Evolutionary conservation across 2,113 vertebrate species (phyloP).

Genomic region (Prolemur simus): DNA sequence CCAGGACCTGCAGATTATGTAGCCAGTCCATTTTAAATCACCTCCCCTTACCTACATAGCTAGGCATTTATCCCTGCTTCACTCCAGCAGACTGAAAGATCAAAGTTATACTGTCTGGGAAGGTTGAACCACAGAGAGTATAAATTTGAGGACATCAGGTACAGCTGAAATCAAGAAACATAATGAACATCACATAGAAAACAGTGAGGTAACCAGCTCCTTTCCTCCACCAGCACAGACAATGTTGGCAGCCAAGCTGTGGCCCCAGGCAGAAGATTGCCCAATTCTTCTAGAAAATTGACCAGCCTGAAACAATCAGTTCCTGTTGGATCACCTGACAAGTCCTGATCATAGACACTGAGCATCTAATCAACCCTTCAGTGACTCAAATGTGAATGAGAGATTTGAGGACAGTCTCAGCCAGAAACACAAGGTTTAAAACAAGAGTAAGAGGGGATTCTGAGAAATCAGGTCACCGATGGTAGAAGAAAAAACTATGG

Average conservation of each 20-base stretch:
- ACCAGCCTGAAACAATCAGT: background rate
- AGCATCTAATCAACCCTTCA: background rate
- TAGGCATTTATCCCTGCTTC: background rate
- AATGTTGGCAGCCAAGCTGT: background rate
- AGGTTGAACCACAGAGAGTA: background rate
- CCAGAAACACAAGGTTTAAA: background rate
- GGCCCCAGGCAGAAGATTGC: background rate
- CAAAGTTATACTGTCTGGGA: background rate
- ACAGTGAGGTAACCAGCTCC: background rate
- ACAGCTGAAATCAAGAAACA: background rate
- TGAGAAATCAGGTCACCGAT: background rate
- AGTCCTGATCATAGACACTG: background rate
- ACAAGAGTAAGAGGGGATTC: background rate
- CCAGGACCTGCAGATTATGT: background rate
- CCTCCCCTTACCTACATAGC: background rate
- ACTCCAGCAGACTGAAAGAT: background rate
- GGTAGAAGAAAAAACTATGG: constrained; percentile 3
- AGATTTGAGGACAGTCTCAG: background rate
- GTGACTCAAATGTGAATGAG: background rate
- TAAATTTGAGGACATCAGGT: background rate
- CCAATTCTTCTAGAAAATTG: background rate
- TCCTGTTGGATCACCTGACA: background rate
- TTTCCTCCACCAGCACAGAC: background rate
- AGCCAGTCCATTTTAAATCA: background rate
- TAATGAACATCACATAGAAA: background rate